Conservation (phyloP, 2,888 invertebrate genomes). For the Brachyopa scutellaris region DNA sequence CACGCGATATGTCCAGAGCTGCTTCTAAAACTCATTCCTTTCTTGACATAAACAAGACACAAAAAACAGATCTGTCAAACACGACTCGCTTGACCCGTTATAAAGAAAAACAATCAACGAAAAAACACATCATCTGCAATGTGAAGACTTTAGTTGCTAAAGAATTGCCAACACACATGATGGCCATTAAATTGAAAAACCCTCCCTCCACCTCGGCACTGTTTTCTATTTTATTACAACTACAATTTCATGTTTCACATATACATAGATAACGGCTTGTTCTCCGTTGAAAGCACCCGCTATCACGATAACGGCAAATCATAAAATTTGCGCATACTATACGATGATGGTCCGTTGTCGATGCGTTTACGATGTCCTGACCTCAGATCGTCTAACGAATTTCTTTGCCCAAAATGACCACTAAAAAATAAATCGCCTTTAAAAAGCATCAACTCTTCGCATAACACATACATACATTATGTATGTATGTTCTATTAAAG, state of each 20-base stretch:
- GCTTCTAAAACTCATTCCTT: too few species aligned
- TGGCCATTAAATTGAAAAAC: background rate
- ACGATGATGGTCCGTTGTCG: background rate
- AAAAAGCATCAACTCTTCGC: constrained; percentile 15
- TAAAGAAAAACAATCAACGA: too few species aligned
- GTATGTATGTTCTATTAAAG: too few species aligned
- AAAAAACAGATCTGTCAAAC: too few species aligned
- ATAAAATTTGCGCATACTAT: too few species aligned
- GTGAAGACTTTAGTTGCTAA: background rate
- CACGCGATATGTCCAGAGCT: too few species aligned
- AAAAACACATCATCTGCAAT: background rate
- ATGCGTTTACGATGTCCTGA: constrained; percentile 47
- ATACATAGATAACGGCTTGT: too few species aligned
- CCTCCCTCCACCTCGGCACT: too few species aligned
- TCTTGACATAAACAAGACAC: too few species aligned
- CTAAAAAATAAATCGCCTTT: constrained; percentile 43
- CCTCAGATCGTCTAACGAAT: constrained; percentile 35
- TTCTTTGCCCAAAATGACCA: constrained; percentile 6
- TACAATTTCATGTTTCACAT: background rate
- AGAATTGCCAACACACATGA: background rate
- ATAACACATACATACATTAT: too few species aligned
- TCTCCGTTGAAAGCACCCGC: too few species aligned
- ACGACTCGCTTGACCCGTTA: too few species aligned
- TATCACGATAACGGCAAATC: constrained; percentile 2
- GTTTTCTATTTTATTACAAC: constrained; percentile 7